Percentiles rank a stretch among this genome's conserved stretches.
phyloP scores from a whole-genome alignment of 2,797 vertebrate genomes.

The Botia kubotai region DNA sequence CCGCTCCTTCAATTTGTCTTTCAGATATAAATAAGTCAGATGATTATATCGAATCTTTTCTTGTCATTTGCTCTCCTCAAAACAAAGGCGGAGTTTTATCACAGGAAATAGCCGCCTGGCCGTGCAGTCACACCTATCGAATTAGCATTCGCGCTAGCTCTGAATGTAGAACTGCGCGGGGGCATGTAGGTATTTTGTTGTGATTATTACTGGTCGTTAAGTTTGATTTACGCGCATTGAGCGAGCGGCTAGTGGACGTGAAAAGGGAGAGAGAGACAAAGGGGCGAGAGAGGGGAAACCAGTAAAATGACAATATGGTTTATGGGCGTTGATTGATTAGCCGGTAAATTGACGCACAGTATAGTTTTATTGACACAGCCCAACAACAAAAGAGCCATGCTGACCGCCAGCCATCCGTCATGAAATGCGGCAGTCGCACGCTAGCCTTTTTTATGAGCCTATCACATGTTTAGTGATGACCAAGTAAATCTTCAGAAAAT shows the following conservation, averaged over 20 bases:
- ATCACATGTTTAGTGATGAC: slow-evolving; percentile 32
- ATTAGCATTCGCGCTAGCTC: slow-evolving; percentile 29
- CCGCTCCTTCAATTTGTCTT: neutral
- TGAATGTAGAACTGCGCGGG: neutral
- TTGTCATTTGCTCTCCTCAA: slow-evolving; percentile 12
- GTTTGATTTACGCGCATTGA: slow-evolving; percentile 54
- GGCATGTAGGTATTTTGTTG: slow-evolving; percentile 47
- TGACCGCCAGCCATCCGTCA: slow-evolving; percentile 44
- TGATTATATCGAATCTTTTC: neutral
- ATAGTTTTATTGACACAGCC: slow-evolving; percentile 51
- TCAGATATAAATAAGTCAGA: neutral
- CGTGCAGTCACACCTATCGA: neutral
- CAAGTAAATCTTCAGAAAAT: slow-evolving; percentile 14
- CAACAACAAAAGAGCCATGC: slow-evolving; percentile 44
- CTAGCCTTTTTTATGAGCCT: slow-evolving; percentile 25
- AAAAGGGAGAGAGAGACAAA: slow-evolving; percentile 32
- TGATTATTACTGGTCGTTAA: slow-evolving; percentile 57
- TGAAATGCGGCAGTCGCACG: neutral
- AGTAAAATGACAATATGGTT: slow-evolving; percentile 52
- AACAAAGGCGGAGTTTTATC: slow-evolving; percentile 6
- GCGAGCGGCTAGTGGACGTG: slow-evolving; percentile 6
- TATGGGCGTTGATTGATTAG: slow-evolving; percentile 64
- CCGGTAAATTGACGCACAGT: slow-evolving; percentile 48
- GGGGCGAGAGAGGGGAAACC: slow-evolving; percentile 18
- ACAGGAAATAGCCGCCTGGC: neutral